Evolutionary conservation across 1,140 invertebrate genomes (phyloP).

Genomic region (Archegozetes longisetosus): DNA sequence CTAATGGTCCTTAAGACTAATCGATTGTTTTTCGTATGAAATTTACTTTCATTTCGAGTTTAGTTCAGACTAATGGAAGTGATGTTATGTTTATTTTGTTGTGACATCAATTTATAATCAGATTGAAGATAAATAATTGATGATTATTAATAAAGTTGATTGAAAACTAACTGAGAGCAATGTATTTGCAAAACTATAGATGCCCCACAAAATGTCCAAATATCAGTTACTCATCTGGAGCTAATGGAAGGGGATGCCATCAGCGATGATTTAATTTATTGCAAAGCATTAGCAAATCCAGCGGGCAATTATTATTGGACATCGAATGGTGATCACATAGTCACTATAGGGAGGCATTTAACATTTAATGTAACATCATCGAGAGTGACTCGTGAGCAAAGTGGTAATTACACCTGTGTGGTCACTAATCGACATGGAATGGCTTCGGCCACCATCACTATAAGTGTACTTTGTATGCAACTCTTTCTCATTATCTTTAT

Average conservation of each 20-base stretch:
- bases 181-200: slow-evolving; percentile 36
- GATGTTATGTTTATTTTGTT: no score
- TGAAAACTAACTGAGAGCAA: not conserved
- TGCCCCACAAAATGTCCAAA: slow-evolving; percentile 65
- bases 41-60: no score
- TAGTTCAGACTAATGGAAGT: no score
- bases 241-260: slow-evolving; percentile 55
- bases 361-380: not conserved
- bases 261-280: slow-evolving; percentile 49
- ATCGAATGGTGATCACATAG: not conserved
- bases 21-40: no score
- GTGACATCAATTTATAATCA: no score
- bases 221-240: slow-evolving; percentile 49
- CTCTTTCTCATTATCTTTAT: not conserved
- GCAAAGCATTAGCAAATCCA: slow-evolving; percentile 55
- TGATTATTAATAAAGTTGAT: no score
- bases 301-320: slow-evolving; percentile 24
- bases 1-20: no score
- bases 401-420: slow-evolving; percentile 55
- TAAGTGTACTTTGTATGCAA: slow-evolving; percentile 65
- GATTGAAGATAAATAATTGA: no score
- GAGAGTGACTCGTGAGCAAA: not conserved
- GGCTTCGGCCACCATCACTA: slow-evolving; percentile 40
- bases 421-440: slow-evolving; percentile 57
- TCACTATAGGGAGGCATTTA: not conserved